These are phyloP conservation scores for Chloroceryle aenea DNA, from an alignment of 2,113 vertebrate species.

Conservation along the genomic window DNA sequence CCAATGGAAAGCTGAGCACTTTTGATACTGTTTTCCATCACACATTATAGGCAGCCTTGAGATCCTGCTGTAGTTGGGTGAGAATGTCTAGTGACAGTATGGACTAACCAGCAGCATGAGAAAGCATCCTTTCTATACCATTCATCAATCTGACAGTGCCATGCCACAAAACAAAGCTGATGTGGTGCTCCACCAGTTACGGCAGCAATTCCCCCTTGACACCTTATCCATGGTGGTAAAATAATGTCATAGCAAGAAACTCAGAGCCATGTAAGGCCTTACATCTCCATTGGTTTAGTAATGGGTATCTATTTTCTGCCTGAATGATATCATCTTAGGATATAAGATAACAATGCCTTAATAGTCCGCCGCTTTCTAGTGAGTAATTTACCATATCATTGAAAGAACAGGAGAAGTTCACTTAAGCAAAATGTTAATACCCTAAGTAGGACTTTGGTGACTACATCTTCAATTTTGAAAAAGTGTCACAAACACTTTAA, in stretches of 20 bases:
- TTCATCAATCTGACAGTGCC: not conserved
- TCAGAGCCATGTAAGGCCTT: not conserved
- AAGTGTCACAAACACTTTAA: not conserved
- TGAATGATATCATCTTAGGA: not conserved
- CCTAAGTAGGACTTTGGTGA: not conserved
- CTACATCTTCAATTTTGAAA: not conserved
- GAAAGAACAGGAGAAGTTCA: not conserved
- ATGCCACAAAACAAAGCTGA: not conserved
- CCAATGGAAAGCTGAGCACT: not conserved
- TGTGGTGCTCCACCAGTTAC: not conserved
- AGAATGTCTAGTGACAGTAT: not conserved
- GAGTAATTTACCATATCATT: not conserved
- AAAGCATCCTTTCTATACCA: too few species aligned
- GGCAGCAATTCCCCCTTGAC: not conserved
- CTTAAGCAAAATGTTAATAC: not conserved
- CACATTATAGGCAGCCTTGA: not conserved
- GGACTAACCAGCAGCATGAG: not conserved
- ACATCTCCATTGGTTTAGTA: not conserved
- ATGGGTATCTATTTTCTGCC: not conserved
- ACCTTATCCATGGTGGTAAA: not conserved
- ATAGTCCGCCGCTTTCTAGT: not conserved
- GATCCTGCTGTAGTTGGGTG: accelerated
- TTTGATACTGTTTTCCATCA: not conserved
- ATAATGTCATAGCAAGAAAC: not conserved
- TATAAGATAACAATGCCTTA: not conserved